phyloP scores from a whole-genome alignment of 2,888 invertebrate genomes.

The Zygogramma bicolorata region DNA sequence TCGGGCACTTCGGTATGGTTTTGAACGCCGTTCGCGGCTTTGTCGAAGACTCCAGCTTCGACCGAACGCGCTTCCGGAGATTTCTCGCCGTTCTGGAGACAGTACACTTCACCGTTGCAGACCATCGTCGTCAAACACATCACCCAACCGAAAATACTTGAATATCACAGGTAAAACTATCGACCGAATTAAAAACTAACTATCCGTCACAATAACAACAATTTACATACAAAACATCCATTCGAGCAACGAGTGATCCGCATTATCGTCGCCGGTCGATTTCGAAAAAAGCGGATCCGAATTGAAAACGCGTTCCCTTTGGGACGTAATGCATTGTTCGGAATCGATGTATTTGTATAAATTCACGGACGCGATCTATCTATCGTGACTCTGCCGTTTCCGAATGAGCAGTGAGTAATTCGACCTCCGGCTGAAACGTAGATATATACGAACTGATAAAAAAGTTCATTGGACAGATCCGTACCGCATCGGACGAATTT shows the following conservation, averaged over 20 bases:
- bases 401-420: not conserved
- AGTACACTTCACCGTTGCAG: slow-evolving; percentile 51
- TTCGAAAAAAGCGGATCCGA: not conserved
- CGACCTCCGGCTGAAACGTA: slow-evolving; percentile 3
- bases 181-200: not conserved
- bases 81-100: slow-evolving; percentile 27
- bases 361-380: slow-evolving; percentile 12
- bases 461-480: slow-evolving; percentile 6
- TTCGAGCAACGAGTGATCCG: not conserved
- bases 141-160: slow-evolving; percentile 10
- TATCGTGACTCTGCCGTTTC: not conserved
- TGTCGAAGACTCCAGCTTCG: slow-evolving; percentile 38
- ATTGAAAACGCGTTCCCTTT: not conserved
- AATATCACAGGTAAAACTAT: slow-evolving; percentile 29
- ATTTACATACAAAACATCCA: slow-evolving; percentile 10
- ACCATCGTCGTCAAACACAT: slow-evolving; percentile 51
- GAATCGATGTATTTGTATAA: not conserved
- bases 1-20: not conserved
- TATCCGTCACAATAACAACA: not conserved
- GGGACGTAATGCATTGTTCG: not conserved
- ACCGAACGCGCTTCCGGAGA: not conserved
- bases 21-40: not conserved
- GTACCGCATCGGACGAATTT: too few species aligned
- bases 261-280: not conserved
- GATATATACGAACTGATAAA: slow-evolving; percentile 2